Evolutionary conservation across 2,888 invertebrate species (phyloP), one percentile per base, ranked within the genome.

Genomic region (Cylloceria caligata): DNA sequence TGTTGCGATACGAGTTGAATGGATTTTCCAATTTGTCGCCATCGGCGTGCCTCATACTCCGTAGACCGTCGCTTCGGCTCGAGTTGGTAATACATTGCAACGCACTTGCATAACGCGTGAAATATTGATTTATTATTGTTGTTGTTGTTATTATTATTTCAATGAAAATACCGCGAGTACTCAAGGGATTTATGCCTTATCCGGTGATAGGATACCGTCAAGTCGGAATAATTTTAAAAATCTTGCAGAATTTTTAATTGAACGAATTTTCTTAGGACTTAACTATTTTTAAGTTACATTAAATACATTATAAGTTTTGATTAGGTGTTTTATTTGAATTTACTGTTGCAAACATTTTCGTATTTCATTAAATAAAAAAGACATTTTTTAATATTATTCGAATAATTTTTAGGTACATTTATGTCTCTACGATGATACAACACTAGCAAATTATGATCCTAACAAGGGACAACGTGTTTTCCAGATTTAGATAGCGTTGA

Each of bases 21-120:
- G 80, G 69, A 74, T 74, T 80, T 80, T 80, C 68, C 80, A 80
- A 80, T 80, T 80, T 80, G 74, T 80, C 80, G 69, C 68, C 55
- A 74, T 80, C 68, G 30, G 60, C 47, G 42, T 60, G 39, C 42
- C 60, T 68, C 68, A 45, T 65, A 42, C 64, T 64, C n/a, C 7
- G 42, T 16, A 13, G 39, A 64, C 30, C 16, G 11, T 21, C 42
- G 39, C 19, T 39, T 3, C 39, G 36, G 16, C n/a, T 34, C 39
- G 24, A 30, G 16, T 21, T 45, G 21, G 19, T 57, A 62, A 69
- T 68, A 21, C 64, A 24, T 24, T n/a, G 21, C 64, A 13, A 39
- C 24, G 36, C 11, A 21, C 39, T 64, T 64, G 42, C 52, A 24
- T 52, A 52, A 52, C 52, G 4, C 3, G 24, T 2, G 24, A 9